Base-by-base conservation (phyloP, 1,140 invertebrate genomes). In the Lysiphlebus fabarum region DNA sequence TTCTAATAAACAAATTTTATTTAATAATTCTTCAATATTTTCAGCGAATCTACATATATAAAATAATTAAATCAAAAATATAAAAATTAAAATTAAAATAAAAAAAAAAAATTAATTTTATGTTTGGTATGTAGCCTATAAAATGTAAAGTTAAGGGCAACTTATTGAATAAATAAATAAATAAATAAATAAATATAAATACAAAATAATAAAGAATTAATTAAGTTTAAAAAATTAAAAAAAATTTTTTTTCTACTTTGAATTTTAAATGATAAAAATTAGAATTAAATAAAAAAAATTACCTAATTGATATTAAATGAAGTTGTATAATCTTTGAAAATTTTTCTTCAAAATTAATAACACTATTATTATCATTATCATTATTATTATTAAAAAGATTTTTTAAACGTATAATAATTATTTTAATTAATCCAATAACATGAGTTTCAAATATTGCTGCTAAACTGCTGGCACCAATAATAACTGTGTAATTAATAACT, bases 371-470 rank as follows among this genome's bases (percentile, higher is more conserved):
- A 10, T 14, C 4, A 38, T 10, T 37, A 12, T 43, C 17, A 6
- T 49, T 17, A 12, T 37, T 36, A 14, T 47, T 36, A 2, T 47
- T 10, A 8, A 56, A 34, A 1, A 72, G 14, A 1, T 64, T 47
- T 0, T 64, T 8, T n/a, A 73, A 38, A 34, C 57, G 33, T 2
- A 34, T 12, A 1, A 64, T 62, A 1, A 67, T 48, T 38, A 73
- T 65, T 11, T 60, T 47, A 7, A 68, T 40, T 42, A 72, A 67
- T 4, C 69, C 70, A 40, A 62, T 70, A 4, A 59, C 63, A 26
- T 74, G 72, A 5, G 61, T 67, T 0, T 68, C 65, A 34, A 67
- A 71, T 4, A 65, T 51, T 2, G 69, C 68, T 1, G 65, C 60
- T 0, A 73, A 48, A 43, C 66, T 67, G 42, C 62, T 69, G 0